phyloP scores from a whole-genome alignment of 2,888 invertebrate genomes.

The Tromatobia lineatoria region DNA sequence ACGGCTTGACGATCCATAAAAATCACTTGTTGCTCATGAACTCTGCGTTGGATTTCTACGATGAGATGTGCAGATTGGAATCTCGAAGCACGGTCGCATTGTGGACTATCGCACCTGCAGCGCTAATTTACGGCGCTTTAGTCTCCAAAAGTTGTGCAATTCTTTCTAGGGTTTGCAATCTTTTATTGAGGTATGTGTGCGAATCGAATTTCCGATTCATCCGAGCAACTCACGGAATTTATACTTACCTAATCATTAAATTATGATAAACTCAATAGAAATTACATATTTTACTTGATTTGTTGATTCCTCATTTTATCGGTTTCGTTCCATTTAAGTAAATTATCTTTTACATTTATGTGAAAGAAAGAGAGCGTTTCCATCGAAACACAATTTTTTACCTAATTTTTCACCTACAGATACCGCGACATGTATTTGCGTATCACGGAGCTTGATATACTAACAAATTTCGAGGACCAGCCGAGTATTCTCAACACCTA shows the following conservation, averaged over 20 bases:
- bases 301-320: neutral
- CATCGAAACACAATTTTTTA: too few relatives aligned
- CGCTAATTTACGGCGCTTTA: constrained; percentile 81
- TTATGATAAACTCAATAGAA: neutral
- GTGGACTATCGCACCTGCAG: constrained; percentile 79
- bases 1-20: constrained; percentile 78
- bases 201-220: neutral
- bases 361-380: too few relatives aligned
- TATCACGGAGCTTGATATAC: constrained; percentile 62
- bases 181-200: constrained; percentile 75
- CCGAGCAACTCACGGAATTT: neutral
- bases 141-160: constrained; percentile 74
- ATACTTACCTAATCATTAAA: neutral
- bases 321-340: too few relatives aligned
- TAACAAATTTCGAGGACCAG: constrained; percentile 57
- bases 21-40: constrained; percentile 74
- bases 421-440: constrained; percentile 72
- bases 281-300: neutral
- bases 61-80: constrained; percentile 76
- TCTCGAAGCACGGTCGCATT: constrained; percentile 68
- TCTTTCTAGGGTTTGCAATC: constrained; percentile 79
- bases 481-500: constrained; percentile 71
- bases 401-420: constrained; percentile 58
- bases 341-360: too few relatives aligned
- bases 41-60: constrained; percentile 80